phyloP scores from a whole-genome alignment of 1,140 invertebrate genomes.

The Armadillidium nasatum region DNA sequence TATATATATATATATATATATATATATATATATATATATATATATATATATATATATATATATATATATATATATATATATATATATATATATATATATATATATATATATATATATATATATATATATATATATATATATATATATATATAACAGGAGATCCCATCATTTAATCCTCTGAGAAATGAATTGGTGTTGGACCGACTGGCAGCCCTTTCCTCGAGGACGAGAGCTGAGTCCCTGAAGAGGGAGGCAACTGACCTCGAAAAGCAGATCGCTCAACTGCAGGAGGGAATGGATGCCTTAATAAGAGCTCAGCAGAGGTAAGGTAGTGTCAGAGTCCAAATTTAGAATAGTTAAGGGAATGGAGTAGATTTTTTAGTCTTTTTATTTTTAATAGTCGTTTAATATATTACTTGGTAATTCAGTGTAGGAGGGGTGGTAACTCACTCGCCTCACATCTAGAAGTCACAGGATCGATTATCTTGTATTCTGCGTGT shows the following conservation, averaged over 20 bases:
- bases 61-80: background rate
- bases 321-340: constrained; percentile 55
- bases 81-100: constrained; percentile 11
- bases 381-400: no score
- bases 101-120: constrained; percentile 3
- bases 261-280: constrained; percentile 76
- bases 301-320: constrained; percentile 76
- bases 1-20: no score
- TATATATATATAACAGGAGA: background rate
- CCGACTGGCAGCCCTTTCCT: constrained; percentile 66
- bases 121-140: constrained; percentile 11
- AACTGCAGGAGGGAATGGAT: constrained; percentile 79
- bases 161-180: background rate
- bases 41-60: no score
- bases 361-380: background rate
- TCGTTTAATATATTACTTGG: no score
- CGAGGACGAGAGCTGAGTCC: constrained; percentile 64
- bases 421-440: no score
- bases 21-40: no score
- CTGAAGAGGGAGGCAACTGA: constrained; percentile 49
- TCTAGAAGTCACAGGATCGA: no score
- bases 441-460: no score
- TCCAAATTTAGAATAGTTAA: background rate
- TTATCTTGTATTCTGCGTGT: no score
- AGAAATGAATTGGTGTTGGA: constrained; percentile 69